Evolutionary conservation across 2,113 vertebrate genomes (phyloP), one percentile per base, ranked within the genome.

Genomic region (Pseudopodoces humilis): DNA sequence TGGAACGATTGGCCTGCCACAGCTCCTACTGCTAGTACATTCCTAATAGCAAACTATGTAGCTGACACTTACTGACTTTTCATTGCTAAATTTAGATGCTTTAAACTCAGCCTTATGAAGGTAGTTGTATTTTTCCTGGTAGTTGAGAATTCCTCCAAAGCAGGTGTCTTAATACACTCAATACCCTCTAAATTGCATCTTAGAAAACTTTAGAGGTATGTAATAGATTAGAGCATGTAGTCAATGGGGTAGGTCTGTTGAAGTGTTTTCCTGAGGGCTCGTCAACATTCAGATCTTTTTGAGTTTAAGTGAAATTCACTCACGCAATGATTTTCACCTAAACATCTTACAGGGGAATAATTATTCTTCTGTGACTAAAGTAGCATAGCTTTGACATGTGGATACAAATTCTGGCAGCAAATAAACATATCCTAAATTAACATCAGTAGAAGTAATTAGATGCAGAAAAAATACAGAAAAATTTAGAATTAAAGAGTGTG

Each of bases 1-100:
- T 0, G 0, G 37, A 35, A 56, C 1, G 2, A 21, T 9, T 35
- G 35, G 27, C 9, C 35, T 3, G 1, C n/a, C 23, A 13, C 21
- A 60, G 3, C 7, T 83, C 30, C 35, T 60, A 17, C 46, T 65
- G 59, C 13, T 60, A 6, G 12, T 49, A 28, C 25, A 15, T 55
- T 58, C 9, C 9, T 37, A 24, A 30, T 2, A 39, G 7, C 0
- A 5, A 76, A 50, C 5, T 53, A 15, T 9, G 7, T 1, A 28
- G 7, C 15, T 90, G 43, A 30, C 43, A 56, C 13, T 35, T 67
- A 27, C 50, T 64, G 53, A 68, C 31, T 17, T 65, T 44, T 17
- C 15, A 11, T 13, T 43, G 20, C 23, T 30, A 1, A 52, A 12
- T 35, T 71, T 21, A 27, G 27, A 22, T 24, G 11, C 52, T 59